Evolutionary conservation across 2,113 vertebrate genomes (phyloP), one percentile per base, ranked within the genome.

Genomic region (Willisornis vidua): DNA sequence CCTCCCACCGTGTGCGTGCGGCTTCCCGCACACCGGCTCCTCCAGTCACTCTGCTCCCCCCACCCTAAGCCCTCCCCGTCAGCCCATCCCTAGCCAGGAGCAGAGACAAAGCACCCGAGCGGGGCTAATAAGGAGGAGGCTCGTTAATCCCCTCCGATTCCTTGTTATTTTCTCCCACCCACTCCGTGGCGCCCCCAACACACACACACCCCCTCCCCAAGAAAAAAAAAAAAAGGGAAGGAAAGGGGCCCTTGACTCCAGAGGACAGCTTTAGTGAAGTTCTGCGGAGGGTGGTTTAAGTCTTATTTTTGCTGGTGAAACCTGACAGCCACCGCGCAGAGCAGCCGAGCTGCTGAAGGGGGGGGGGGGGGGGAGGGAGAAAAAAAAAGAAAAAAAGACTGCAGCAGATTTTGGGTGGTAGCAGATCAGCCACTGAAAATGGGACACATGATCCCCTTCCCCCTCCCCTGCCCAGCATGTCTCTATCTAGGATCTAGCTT

Each of bases 41-140:
- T 49, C 59, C 73, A 19, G 28, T 84, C 79, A 28, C 75, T 13
- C 26, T 19, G 86, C 70, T 7, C 28, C 41, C 37, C 9, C 9
- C 15, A 10, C 6, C 9, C 33, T n/a, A 29, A 43, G 9, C 46
- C 31, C 59, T 55, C 29, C 35, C 67, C 23, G 17, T 29, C 73
- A n/a, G 82, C 92, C 80, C 58, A 29, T 57, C 80, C 80, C 59
- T 83, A 73, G 63, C 35, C 70, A 5, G 45, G 31, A 85, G 77
- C 89, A 16, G 35, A 96, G 65, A 96, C 95, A 94, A 97, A 97
- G 92, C 96, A n/a, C 46, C 43, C 35, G 82, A 86, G 46, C 62
- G 26, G 54, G 51, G 26, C 74, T 89, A 54, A 80, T 66, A 39
- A 85, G 71, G 33, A 84, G 55, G n/a, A 57, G 77, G 52, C 81